phyloP scores from a whole-genome alignment of 2,888 invertebrate genomes.

The Hylaea fasciaria region DNA sequence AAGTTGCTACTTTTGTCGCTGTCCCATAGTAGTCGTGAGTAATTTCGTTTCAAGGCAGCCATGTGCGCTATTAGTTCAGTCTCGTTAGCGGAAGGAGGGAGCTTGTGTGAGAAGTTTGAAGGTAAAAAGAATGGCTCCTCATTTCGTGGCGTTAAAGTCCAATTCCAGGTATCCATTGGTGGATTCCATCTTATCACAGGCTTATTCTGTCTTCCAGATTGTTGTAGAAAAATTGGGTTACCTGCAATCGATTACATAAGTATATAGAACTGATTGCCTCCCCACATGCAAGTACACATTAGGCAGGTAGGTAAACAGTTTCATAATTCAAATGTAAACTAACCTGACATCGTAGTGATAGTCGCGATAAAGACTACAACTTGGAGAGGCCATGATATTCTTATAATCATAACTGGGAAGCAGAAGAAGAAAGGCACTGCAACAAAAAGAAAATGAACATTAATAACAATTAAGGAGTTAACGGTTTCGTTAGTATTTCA shows the following conservation, averaged over 20 bases:
- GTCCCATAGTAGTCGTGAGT: conserved; percentile 89
- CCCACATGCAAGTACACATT: too few species aligned
- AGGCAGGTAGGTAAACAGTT: too few species aligned
- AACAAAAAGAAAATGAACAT: conserved; percentile 53
- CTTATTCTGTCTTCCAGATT: conserved; percentile 60
- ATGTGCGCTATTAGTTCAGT: conserved; percentile 77
- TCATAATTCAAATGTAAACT: conserved; percentile 25
- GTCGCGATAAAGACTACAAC: conserved; percentile 45
- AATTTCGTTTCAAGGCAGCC: conserved; percentile 75
- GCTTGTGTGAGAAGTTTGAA: conserved; percentile 77
- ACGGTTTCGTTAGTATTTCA: background rate
- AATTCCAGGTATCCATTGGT: conserved; percentile 79
- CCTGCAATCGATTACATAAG: conserved; percentile 57
- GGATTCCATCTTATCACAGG: conserved; percentile 80
- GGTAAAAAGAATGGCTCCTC: conserved; percentile 77
- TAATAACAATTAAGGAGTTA: background rate
- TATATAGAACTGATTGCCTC: background rate
- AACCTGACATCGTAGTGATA: conserved; percentile 66
- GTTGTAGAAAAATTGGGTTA: conserved; percentile 77
- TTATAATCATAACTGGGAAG: conserved; percentile 72
- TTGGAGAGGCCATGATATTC: conserved; percentile 74
- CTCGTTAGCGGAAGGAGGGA: conserved; percentile 81
- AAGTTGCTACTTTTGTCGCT: conserved; percentile 88
- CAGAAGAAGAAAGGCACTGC: conserved; percentile 60
- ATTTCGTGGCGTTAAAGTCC: conserved; percentile 68